Base-by-base conservation (phyloP, 2,888 invertebrate species). In the Heliconius cydno region DNA sequence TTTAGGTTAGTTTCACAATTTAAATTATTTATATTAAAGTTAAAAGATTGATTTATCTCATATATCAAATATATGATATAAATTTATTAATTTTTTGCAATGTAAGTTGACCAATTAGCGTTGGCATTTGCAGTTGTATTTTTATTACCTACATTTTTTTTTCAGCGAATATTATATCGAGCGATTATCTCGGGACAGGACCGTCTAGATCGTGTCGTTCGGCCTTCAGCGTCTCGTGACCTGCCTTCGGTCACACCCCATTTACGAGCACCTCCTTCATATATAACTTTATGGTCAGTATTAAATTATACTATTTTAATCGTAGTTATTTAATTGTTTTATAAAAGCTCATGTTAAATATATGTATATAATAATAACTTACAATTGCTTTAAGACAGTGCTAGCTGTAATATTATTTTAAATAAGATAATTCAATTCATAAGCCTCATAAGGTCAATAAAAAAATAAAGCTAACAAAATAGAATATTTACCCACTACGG, bases 181-280 rank as follows among this genome's bases (percentile, higher is more conserved):
- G 60, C 38, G 73, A 78, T 79, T 68, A 68, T 70, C 71, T 76
- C 73, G 74, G 80, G 76, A 65, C 73, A 78, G 80, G 80, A 81
- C 79, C 67, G 83, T 82, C 83, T 82, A 84, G 82, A 83, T 80
- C 80, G 79, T 76, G 78, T 80, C 79, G 78, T 80, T 82, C 85
- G 84, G 81, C 84, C 84, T 84, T 84, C 84, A 81, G 78, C 63
- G 85, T 86, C 85, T 92, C 91, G 92, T 93, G 93, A 93, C 93
- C 89, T 84, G 90, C 84, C 87, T 87, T 85, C 86, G 88, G 92
- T 92, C 92, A 92, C 92, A 93, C 91, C 92, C 92, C 92, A 92
- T 93, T 92, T 90, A 87, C 87, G 85, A 86, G 82, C 82, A 78
- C 83, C 81, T 82, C 83, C 80, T 82, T 79, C 80, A 71, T 78